A percentile compares a stretch with the other conserved stretches of the same genome.
phyloP scores from a whole-genome alignment of 1,140 invertebrate species.

The Caenorhabditis tropicalis region DNA sequence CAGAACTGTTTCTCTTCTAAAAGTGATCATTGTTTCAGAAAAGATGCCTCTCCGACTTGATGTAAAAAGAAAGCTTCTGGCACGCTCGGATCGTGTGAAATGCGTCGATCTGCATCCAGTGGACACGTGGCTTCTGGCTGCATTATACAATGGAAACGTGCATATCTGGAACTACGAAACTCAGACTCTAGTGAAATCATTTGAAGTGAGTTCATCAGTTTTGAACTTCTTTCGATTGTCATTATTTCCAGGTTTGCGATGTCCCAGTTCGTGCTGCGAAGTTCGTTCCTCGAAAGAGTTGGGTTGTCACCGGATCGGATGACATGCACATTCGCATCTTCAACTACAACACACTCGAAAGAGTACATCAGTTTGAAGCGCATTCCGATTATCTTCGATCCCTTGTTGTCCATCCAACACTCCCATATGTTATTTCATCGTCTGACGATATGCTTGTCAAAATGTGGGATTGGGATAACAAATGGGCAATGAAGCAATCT shows the following conservation, averaged over 20 bases:
- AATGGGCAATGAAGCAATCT: conserved; percentile 94
- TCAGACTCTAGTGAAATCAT: conserved; percentile 85
- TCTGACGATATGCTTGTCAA: conserved; percentile 99
- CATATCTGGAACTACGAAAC: conserved; percentile 98
- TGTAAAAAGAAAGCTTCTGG: conserved; percentile 95
- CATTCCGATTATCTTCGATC: conserved; percentile 97
- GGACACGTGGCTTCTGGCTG: conserved; percentile 97
- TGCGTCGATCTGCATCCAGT: conserved; percentile 94
- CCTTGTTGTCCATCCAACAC: conserved; percentile 94
- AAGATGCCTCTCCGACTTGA: conserved; percentile 87
- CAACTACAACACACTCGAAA: conserved; percentile 97
- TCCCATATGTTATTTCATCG: conserved; percentile 93
- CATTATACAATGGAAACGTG: conserved; percentile 96
- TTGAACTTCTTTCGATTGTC: not conserved
- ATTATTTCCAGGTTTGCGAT: conserved; percentile 82
- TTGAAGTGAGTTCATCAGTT: conserved; percentile 77
- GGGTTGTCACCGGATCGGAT: conserved; percentile 93
- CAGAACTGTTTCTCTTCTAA: not conserved
- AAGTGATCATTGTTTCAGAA: not conserved
- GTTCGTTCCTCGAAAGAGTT: conserved; percentile 96
- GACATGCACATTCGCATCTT: conserved; percentile 85
- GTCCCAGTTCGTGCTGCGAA: conserved; percentile 91
- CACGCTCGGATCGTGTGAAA: conserved; percentile 96
- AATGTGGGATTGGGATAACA: conserved; percentile 99
- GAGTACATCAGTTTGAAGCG: conserved; percentile 93